Percentiles rank a stretch among this genome's conserved stretches.
Evolutionary conservation across 2,888 invertebrate genomes (phyloP).

Genomic region (Cephus rjabovi): DNA sequence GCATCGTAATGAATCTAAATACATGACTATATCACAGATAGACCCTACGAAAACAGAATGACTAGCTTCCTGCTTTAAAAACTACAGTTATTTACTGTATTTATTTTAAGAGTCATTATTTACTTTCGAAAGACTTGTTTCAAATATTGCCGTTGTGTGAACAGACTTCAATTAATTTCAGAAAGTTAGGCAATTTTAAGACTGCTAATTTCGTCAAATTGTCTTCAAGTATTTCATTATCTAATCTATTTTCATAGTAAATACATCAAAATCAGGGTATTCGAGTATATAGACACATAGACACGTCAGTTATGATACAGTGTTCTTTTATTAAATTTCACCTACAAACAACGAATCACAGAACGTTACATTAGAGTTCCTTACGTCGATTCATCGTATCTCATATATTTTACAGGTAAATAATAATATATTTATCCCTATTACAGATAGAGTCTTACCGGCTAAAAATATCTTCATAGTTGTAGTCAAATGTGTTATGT

Average conservation of each 20-base stretch:
- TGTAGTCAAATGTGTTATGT: conserved; percentile 59
- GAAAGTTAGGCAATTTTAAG: background rate
- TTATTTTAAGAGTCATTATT: background rate
- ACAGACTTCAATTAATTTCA: background rate
- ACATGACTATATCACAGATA: background rate
- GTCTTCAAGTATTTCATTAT: background rate
- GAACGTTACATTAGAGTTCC: conserved; percentile 67
- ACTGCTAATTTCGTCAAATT: background rate
- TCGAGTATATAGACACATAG: background rate
- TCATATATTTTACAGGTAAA: conserved; percentile 66
- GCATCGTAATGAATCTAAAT: conserved; percentile 7
- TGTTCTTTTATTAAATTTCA: conserved; percentile 67
- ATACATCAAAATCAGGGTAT: background rate
- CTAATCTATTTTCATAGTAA: background rate
- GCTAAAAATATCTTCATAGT: conserved; percentile 63
- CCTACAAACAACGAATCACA: conserved; percentile 68
- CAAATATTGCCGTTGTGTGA: background rate
- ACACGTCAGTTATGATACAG: conserved; percentile 53
- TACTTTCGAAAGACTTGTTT: background rate
- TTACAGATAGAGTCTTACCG: conserved; percentile 64
- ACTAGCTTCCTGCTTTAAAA: background rate
- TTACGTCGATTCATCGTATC: conserved; percentile 64
- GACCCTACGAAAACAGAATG: background rate
- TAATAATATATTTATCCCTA: conserved; percentile 63
- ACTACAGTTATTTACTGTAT: background rate